Evolutionary conservation across 1,140 invertebrate species (phyloP).

Genomic region (Gryllus bimaculatus): DNA sequence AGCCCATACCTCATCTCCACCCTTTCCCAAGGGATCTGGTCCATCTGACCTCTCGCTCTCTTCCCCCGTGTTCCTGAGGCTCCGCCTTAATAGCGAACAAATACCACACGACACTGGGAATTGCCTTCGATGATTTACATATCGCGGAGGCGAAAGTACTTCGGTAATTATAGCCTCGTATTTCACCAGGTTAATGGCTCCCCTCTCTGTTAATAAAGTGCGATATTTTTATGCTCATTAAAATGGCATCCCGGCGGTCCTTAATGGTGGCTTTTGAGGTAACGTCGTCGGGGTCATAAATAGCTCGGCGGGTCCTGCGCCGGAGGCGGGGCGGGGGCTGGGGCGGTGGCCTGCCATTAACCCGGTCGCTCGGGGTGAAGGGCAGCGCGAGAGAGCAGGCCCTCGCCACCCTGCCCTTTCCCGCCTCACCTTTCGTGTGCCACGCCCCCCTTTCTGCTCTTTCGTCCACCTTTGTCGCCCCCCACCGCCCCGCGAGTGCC

Average conservation of each 20-base stretch:
- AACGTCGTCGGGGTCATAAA: neutral
- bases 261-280: neutral
- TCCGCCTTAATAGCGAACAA: neutral
- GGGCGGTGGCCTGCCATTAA: neutral
- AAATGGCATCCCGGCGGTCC: neutral
- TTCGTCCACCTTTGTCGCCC: neutral
- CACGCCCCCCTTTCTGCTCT: neutral
- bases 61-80: too few species aligned
- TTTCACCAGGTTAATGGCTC: conserved; percentile 3
- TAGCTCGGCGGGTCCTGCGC: neutral
- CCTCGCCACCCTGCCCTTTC: neutral
- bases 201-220: neutral
- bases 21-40: too few species aligned
- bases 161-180: conserved; percentile 1
- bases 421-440: neutral
- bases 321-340: too few species aligned
- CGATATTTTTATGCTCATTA: conserved; percentile 5
- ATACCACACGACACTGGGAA: neutral
- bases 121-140: neutral
- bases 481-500: too few species aligned
- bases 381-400: neutral
- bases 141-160: neutral
- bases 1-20: too few species aligned
- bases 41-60: too few species aligned
- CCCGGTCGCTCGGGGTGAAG: neutral